Evolutionary conservation across 2,888 invertebrate species (phyloP).

Genomic region (Trypoxylon attenuatum): DNA sequence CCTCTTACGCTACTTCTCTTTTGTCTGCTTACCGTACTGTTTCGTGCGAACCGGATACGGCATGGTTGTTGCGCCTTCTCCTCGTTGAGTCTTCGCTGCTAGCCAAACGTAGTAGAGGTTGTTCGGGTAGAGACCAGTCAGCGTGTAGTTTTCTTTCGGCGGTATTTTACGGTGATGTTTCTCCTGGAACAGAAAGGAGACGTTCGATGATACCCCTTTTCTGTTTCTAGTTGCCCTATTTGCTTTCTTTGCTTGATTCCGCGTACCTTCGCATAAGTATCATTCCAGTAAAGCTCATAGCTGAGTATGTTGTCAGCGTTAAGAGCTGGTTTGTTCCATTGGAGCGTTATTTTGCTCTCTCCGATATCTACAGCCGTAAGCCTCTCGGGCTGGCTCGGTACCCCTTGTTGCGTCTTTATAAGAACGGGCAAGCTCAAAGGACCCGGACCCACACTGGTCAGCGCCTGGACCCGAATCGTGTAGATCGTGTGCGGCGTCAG

Average conservation of each 20-base stretch:
- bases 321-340: conserved; percentile 94
- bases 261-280: conserved; percentile 88
- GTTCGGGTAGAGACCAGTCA: conserved; percentile 95
- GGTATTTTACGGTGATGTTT: conserved; percentile 90
- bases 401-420: conserved; percentile 98
- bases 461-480: conserved; percentile 94
- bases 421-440: conserved; percentile 97
- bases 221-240: not conserved
- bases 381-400: conserved; percentile 96
- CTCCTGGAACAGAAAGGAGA: conserved; percentile 77
- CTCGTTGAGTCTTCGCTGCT: conserved; percentile 93
- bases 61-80: conserved; percentile 96
- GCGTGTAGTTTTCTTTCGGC: conserved; percentile 88
- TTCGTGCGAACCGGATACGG: conserved; percentile 96
- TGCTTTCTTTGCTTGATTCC: not conserved
- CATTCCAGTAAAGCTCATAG: conserved; percentile 98
- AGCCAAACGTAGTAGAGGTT: conserved; percentile 98
- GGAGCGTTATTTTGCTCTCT: conserved; percentile 92
- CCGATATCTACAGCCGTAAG: conserved; percentile 90
- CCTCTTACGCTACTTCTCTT: conserved; percentile 13
- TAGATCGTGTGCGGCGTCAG: conserved; percentile 94
- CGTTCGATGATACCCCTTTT: too few species aligned
- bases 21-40: conserved; percentile 94
- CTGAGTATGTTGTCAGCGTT: conserved; percentile 94
- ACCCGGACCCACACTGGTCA: conserved; percentile 95